phyloP scores from a whole-genome alignment of 2,797 vertebrate species.

The Phalanger gymnotis region DNA sequence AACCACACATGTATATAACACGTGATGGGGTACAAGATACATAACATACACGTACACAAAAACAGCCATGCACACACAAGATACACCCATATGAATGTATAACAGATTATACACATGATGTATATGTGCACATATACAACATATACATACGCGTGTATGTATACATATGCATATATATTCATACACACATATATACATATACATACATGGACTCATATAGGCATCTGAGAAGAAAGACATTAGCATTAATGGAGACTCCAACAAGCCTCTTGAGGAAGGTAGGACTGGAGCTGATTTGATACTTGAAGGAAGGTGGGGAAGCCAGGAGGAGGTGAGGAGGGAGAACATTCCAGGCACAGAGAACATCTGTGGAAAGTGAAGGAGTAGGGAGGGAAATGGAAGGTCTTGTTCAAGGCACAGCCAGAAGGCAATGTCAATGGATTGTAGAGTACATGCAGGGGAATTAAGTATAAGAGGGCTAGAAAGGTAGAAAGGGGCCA shows the following conservation, averaged over 20 bases:
- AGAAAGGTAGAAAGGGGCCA: not conserved
- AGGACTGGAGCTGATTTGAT: not conserved
- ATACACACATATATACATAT: too few relatives aligned
- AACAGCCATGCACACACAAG: not conserved
- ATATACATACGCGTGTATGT: too few relatives aligned
- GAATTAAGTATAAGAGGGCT: not conserved
- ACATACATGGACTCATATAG: too few relatives aligned
- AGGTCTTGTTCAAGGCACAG: not conserved
- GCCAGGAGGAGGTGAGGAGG: not conserved
- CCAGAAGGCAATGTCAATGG: not conserved
- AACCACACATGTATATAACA: not conserved
- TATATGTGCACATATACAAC: too few relatives aligned
- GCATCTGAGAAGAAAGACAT: not conserved
- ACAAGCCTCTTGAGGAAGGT: not conserved
- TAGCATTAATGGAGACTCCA: not conserved
- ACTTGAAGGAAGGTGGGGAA: not conserved
- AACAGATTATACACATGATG: not conserved
- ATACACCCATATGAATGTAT: not conserved
- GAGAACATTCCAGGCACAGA: not conserved
- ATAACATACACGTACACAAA: too few relatives aligned
- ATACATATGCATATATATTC: too few relatives aligned
- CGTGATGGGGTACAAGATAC: too few relatives aligned
- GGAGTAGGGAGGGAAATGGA: not conserved
- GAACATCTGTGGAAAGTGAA: not conserved
- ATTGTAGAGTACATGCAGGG: not conserved